These are phyloP conservation scores for Eublepharis macularius DNA, from an alignment of 2,113 vertebrate genomes.

Conservation along the genomic window DNA sequence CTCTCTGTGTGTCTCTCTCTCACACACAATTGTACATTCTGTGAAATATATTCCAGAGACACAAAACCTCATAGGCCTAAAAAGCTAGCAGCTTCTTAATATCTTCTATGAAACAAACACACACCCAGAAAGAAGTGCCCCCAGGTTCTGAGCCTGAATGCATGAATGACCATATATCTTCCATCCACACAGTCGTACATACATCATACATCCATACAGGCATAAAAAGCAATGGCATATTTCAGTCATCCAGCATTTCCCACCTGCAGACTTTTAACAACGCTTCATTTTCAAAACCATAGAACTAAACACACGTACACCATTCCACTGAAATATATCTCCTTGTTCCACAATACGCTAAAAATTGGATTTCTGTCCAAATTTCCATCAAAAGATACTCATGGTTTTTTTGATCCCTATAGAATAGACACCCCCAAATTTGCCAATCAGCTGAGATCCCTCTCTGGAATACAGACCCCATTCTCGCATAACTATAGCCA, in stretches of 20 bases:
- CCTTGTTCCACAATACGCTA: background rate
- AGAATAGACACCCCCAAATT: background rate
- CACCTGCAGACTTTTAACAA: background rate
- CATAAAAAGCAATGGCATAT: background rate
- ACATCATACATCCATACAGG: no score
- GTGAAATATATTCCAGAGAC: background rate
- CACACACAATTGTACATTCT: background rate
- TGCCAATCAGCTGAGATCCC: background rate
- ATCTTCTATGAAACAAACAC: no score
- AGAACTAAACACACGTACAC: background rate
- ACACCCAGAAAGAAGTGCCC: background rate
- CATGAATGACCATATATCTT: background rate
- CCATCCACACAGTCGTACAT: no score
- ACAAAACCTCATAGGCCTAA: background rate
- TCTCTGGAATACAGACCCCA: background rate
- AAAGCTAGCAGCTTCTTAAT: background rate
- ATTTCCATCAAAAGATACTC: background rate
- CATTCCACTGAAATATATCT: background rate
- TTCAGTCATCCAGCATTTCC: fast-evolving
- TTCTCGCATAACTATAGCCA: background rate
- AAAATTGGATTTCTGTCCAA: background rate
- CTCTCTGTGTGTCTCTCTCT: background rate
- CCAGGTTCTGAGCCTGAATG: background rate
- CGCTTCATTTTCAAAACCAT: background rate
- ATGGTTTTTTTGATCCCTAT: background rate